Conservation (phyloP, 1,140 invertebrate genomes). For the Camponotus floridanus region DNA sequence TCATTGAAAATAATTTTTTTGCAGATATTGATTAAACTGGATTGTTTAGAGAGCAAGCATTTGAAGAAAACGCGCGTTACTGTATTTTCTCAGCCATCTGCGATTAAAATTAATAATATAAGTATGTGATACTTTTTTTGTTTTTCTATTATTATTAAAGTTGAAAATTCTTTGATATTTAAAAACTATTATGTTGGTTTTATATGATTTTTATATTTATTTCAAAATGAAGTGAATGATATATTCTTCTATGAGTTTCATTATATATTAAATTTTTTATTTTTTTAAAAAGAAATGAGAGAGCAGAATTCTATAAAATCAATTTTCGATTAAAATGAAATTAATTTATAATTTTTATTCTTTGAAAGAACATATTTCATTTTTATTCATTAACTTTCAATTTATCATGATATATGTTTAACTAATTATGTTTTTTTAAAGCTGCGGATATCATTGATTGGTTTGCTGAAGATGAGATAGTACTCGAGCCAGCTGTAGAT, state of each 20-base stretch:
- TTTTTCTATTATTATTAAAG: conserved; percentile 24
- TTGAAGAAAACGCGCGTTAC: conserved; percentile 77
- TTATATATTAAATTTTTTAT: background rate
- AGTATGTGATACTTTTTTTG: conserved; percentile 60
- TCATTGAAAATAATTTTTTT: conserved; percentile 68
- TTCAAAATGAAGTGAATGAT: background rate
- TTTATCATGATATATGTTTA: conserved; percentile 35
- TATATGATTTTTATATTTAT: background rate
- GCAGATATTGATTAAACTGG: conserved; percentile 83
- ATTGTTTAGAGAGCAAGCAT: conserved; percentile 80
- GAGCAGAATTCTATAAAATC: background rate
- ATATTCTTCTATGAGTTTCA: background rate
- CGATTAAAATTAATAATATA: conserved; percentile 75
- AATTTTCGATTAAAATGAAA: background rate
- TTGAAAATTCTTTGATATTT: conserved; percentile 40
- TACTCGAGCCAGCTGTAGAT: conserved; percentile 85
- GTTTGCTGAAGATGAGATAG: conserved; percentile 83
- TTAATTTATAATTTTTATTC: background rate
- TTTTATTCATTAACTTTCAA: conserved; percentile 26
- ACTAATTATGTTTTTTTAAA: conserved; percentile 70
- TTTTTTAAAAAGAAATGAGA: background rate
- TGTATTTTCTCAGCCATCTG: conserved; percentile 82
- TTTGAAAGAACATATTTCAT: conserved; percentile 14
- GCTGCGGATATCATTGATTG: conserved; percentile 79
- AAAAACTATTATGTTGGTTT: background rate